A percentile compares a stretch with the other conserved stretches of the same genome.
Evolutionary conservation across 1,140 invertebrate species (phyloP).

Genomic region (Leptinotarsa undecemlineata): DNA sequence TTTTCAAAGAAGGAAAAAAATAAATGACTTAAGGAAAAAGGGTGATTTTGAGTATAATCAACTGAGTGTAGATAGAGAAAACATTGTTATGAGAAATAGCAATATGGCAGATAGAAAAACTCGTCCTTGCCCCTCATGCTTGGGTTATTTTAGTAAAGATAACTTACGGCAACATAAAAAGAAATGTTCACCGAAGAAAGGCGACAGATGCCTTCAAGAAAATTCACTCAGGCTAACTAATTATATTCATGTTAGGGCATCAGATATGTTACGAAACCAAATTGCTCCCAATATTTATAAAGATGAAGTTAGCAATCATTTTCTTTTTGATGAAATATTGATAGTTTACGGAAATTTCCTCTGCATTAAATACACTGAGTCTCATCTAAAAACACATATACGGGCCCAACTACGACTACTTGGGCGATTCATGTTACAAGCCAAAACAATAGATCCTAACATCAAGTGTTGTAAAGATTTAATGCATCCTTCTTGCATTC

Average conservation of each 20-base stretch:
- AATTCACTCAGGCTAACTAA: constrained; percentile 4
- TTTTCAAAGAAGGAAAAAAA: constrained; percentile 1
- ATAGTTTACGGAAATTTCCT: constrained; percentile 10
- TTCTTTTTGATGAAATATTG: constrained; percentile 18
- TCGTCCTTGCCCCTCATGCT: constrained; percentile 2
- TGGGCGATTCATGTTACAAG: constrained; percentile 10
- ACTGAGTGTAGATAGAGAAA: background rate
- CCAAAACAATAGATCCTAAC: constrained; percentile 2
- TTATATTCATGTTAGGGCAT: constrained; percentile 9
- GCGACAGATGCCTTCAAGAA: constrained; percentile 7
- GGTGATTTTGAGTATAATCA: constrained; percentile 12
- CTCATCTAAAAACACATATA: constrained; percentile 13
- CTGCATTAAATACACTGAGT: constrained; percentile 10
- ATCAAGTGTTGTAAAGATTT: constrained; percentile 13
- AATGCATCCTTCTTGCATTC: constrained; percentile 9
- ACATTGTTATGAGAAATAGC: constrained; percentile 10
- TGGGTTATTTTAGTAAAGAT: constrained; percentile 17
- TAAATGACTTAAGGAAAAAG: constrained; percentile 1
- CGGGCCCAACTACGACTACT: constrained; percentile 12
- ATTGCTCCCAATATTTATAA: constrained; percentile 5
- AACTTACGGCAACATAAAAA: constrained; percentile 11
- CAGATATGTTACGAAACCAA: constrained; percentile 7
- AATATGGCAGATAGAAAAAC: background rate
- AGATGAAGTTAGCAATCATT: constrained; percentile 9
- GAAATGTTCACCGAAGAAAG: constrained; percentile 9